Base-by-base conservation (phyloP, 1,140 invertebrate genomes). In the Rhopalosiphum padi region DNA sequence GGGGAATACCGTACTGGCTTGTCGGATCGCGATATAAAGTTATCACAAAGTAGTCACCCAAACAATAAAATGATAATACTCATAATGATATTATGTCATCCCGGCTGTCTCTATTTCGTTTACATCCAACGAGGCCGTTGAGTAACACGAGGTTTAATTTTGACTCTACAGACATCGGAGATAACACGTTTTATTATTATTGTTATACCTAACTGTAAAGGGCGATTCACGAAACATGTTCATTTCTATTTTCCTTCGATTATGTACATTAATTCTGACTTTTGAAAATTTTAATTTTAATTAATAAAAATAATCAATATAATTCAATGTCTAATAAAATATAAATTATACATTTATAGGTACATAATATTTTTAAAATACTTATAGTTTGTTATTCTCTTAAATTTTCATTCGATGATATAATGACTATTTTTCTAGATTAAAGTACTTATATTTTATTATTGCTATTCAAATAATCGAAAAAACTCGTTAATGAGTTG, bases 1-100 rank as follows among this genome's bases (percentile, higher is more conserved):
- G 48, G 88, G 88, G 88, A 89, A 89, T 89, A 89, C 87, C 51
- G 51, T 35, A 37, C 23, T 8, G 37, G 87, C 87, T 89, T 53
- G 87, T 89, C 48, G 41, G 88, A 41, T 89, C 51, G 9, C 51
- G 88, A 89, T 89, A 86, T 86, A 55, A 89, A 55, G n/a, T 89
- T 89, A 89, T 89, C 88, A 53, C 23, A 6, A 89, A 89, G 88
- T 89, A 89, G 88, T 89, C 48, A 37, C 48, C 48, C 48, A 35
- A 89, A 89, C 35, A 89, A 89, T 53, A 55, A 55, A 89, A 89
- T 55, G 35, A 55, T 55, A 89, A 48, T 23, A 48, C 43, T 89
- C 51, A 37, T 53, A 51, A 22, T 11, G 48, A 51, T 53, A 53
- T 53, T n/a, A 87, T 51, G 46, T 87, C 46, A 9, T 8, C 46